Evolutionary conservation across 1,140 invertebrate species (phyloP).

Genomic region (Drosophila jambulina): DNA sequence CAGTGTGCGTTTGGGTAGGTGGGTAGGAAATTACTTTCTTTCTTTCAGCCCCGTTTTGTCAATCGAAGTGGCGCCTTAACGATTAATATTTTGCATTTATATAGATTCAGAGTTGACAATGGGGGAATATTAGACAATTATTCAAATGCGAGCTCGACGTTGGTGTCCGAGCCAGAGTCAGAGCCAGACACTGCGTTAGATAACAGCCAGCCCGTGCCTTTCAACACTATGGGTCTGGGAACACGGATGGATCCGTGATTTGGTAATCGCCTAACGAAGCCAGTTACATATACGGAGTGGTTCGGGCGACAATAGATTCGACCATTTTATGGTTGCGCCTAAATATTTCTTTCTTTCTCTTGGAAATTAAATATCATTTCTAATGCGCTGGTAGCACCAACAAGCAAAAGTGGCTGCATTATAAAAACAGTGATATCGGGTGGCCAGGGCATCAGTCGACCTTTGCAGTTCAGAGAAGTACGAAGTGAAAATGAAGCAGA

Average conservation of each 20-base stretch:
- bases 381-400: slow-evolving; percentile 11
- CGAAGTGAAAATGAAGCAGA: slow-evolving; percentile 65
- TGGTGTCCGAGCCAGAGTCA: slow-evolving; percentile 32
- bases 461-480: slow-evolving; percentile 40
- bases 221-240: slow-evolving; percentile 53
- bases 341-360: slow-evolving; percentile 46
- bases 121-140: slow-evolving; percentile 64
- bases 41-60: slow-evolving; percentile 43
- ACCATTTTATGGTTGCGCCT: slow-evolving; percentile 62
- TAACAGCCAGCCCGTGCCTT: slow-evolving; percentile 43
- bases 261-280: slow-evolving; percentile 55
- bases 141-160: slow-evolving; percentile 60
- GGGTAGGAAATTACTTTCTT: slow-evolving; percentile 75
- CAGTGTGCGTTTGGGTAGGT: slow-evolving; percentile 8
- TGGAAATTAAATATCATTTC: slow-evolving; percentile 48
- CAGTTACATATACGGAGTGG: slow-evolving; percentile 44
- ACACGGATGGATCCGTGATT: slow-evolving; percentile 74
- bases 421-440: slow-evolving; percentile 68
- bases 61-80: slow-evolving; percentile 34
- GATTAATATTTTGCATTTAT: slow-evolving; percentile 80
- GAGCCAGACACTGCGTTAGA: slow-evolving; percentile 50
- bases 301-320: slow-evolving; percentile 63
- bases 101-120: slow-evolving; percentile 58
- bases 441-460: slow-evolving; percentile 61
- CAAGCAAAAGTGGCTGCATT: slow-evolving; percentile 31